A percentile compares a stretch with the other conserved stretches of the same genome.
phyloP scores from a whole-genome alignment of 2,797 vertebrate species.

The Mus caroli region DNA sequence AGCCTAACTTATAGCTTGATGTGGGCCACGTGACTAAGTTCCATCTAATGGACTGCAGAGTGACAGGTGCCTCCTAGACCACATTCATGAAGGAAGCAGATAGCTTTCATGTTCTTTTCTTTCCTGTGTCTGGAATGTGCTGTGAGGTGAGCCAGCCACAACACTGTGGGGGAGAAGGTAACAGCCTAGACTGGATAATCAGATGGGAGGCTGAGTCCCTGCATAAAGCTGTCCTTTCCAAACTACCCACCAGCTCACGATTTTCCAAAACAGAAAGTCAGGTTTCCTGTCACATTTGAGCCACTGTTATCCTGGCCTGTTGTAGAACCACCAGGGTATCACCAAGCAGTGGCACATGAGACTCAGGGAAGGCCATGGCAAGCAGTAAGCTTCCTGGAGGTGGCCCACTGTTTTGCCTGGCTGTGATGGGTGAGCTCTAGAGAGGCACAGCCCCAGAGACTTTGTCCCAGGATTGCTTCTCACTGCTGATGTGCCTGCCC shows the following conservation, averaged over 20 bases:
- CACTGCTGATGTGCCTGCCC: not conserved
- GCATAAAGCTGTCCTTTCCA: not conserved
- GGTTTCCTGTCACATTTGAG: not conserved
- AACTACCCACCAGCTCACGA: not conserved
- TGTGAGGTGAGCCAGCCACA: not conserved
- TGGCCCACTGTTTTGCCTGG: not conserved
- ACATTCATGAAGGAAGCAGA: not conserved
- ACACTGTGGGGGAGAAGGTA: not conserved
- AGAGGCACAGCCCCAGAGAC: not conserved
- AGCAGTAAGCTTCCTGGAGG: not conserved
- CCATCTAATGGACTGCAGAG: not conserved
- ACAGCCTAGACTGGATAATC: not conserved
- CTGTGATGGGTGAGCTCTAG: not conserved
- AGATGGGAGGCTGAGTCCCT: not conserved
- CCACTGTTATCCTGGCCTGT: not conserved
- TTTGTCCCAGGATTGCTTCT: not conserved
- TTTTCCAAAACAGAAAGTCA: constrained; percentile 22
- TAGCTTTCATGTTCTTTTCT: not conserved
- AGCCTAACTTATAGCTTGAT: not conserved
- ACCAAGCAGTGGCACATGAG: not conserved
- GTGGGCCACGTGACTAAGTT: not conserved
- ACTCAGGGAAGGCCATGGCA: not conserved
- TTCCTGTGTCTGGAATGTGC: not conserved
- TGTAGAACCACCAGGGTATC: not conserved
- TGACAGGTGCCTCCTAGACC: not conserved